Evolutionary conservation across 1,140 invertebrate genomes (phyloP).

Genomic region (Dysdera silvatica): DNA sequence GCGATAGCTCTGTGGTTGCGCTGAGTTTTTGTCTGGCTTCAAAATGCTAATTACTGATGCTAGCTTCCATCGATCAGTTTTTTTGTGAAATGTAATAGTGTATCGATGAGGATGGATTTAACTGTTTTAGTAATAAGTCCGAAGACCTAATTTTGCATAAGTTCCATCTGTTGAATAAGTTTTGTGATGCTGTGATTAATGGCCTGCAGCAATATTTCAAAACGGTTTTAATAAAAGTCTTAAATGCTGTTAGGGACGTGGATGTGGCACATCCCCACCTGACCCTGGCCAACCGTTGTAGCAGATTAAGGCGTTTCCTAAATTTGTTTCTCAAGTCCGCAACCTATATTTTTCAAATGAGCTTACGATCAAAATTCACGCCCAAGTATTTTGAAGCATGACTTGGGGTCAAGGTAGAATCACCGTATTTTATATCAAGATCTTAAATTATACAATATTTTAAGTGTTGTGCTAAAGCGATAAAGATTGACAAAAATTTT

Average conservation of each 20-base stretch:
- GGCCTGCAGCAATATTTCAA: background rate
- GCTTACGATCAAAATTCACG: background rate
- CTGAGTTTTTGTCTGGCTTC: too few species aligned
- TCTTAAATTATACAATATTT: too few species aligned
- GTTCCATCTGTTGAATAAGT: background rate
- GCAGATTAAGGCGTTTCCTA: background rate
- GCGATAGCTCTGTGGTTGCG: too few species aligned
- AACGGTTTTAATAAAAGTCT: background rate
- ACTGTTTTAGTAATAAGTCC: background rate
- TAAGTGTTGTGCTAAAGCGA: background rate
- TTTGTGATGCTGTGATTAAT: background rate
- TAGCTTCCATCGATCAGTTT: background rate
- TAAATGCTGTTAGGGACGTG: slow-evolving; percentile 1
- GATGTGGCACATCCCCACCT: background rate
- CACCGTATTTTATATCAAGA: background rate
- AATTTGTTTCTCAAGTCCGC: background rate
- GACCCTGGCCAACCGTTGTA: background rate
- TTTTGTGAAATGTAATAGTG: background rate
- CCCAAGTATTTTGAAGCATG: background rate
- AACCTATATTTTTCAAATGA: slow-evolving; percentile 1
- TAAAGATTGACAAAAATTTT: too few species aligned
- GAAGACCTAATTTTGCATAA: background rate
- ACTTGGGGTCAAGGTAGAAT: background rate
- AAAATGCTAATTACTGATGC: too few species aligned
- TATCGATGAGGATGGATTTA: background rate